These are phyloP conservation scores for Andrena trimmerana DNA, from an alignment of 2,888 invertebrate species.

Conservation along the genomic window DNA sequence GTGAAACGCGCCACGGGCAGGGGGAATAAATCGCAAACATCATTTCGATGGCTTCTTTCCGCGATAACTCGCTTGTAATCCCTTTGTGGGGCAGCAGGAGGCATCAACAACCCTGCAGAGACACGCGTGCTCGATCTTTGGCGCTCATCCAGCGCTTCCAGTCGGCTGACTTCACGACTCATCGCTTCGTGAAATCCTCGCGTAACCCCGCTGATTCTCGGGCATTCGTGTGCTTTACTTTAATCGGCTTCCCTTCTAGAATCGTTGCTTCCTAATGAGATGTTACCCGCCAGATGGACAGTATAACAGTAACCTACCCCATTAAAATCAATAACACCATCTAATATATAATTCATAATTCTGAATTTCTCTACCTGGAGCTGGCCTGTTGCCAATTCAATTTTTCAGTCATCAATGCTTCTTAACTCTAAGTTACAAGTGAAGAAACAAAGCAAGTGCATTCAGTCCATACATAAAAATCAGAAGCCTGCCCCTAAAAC, in stretches of 20 bases:
- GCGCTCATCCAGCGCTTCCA: constrained; percentile 78
- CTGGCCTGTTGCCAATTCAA: no score
- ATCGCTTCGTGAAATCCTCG: constrained; percentile 67
- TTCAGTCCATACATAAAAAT: no score
- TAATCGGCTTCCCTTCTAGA: constrained; percentile 36
- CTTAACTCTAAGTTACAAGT: no score
- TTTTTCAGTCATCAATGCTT: no score
- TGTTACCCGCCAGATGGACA: not conserved
- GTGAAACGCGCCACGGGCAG: not conserved
- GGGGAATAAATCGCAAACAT: constrained; percentile 63
- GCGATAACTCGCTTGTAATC: constrained; percentile 56
- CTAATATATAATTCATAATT: no score
- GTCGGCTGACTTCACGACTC: constrained; percentile 75
- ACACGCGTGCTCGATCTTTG: constrained; percentile 75
- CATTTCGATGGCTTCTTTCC: constrained; percentile 43
- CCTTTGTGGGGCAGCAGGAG: constrained; percentile 70
- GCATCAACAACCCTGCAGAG: constrained; percentile 76
- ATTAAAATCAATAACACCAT: not conserved
- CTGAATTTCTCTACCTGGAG: no score
- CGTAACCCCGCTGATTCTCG: constrained; percentile 39
- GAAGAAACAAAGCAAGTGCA: no score
- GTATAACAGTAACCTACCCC: not conserved
- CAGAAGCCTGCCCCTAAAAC: no score
- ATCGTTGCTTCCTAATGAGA: constrained; percentile 35
- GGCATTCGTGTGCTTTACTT: constrained; percentile 41